A percentile compares a stretch with the other conserved stretches of the same genome.
phyloP scores from a whole-genome alignment of 2,113 vertebrate genomes.

The Connochaetes taurinus region DNA sequence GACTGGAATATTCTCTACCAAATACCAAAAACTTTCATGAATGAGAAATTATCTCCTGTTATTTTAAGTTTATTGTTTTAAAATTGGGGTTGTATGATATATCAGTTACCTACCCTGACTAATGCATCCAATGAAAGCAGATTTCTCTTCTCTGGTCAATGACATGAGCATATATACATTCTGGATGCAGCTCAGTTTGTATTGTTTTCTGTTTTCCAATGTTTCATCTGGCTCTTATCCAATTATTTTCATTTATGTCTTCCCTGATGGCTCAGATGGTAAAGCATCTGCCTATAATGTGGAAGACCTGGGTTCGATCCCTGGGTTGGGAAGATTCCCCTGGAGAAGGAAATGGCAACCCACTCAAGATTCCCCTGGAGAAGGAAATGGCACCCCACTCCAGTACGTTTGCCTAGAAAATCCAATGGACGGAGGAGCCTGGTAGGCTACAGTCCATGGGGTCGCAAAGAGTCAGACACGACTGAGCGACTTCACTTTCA shows the following conservation, averaged over 20 bases:
- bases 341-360: background rate
- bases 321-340: background rate
- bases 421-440: background rate
- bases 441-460: background rate
- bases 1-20: background rate
- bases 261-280: background rate
- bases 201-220: background rate
- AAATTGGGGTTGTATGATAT: background rate
- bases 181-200: background rate
- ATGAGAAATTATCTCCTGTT: background rate
- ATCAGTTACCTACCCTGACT: background rate
- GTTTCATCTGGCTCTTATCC: background rate
- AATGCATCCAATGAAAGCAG: background rate
- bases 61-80: background rate
- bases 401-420: background rate
- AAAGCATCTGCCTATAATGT: background rate
- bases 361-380: background rate
- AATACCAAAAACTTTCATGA: background rate
- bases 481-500: background rate
- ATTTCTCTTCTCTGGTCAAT: background rate
- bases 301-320: fast-evolving
- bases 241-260: background rate
- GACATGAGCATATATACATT: background rate
- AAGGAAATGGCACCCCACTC: background rate
- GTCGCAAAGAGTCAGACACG: fast-evolving